Evolutionary conservation across 2,888 invertebrate species (phyloP), one percentile per base, ranked within the genome.

Genomic region (Phytoseiulus persimilis): DNA sequence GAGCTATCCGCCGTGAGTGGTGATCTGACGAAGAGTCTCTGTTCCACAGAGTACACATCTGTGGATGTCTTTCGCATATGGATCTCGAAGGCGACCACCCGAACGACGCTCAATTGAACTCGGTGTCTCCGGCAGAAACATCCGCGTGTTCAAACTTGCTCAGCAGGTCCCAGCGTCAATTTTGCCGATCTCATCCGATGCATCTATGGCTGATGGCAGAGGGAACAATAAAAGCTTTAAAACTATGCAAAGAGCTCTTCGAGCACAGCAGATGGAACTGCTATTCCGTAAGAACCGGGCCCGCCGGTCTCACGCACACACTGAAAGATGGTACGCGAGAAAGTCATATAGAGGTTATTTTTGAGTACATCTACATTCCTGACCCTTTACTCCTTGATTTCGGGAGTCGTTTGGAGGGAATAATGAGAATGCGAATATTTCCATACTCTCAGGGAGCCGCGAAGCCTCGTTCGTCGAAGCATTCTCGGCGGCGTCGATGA

Each of bases 401-500:
- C n/a, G n/a, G n/a, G n/a, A n/a, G n/a, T n/a, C n/a, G n/a, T n/a
- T n/a, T n/a, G 83, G 83, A 32, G 83, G 83, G 83, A 32, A 9
- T 5, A 83, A 83, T 83, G 83, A 83, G 83, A n/a, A 83, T n/a
- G n/a, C n/a, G n/a, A n/a, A n/a, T n/a, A n/a, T n/a, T n/a, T n/a
- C n/a, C n/a, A n/a, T n/a, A 83, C 6, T n/a, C 14, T 32, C 87
- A 87, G 87, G 87, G 33, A 87, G 87, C 14, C 87, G 87, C 6
- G 87, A 87, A 31, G 87, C 87, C 5, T 87, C 87, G 6, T 87
- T 87, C 14, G 87, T 87, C 28, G 39, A 87, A n/a, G 87, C 87
- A 6, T n/a, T 87, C 39, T 33, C 87, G 0, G 87, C 87, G 11
- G 87, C 39, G 5, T 33, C 87, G n/a, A 87, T 87, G 87, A 87